Evolutionary conservation across 2,888 invertebrate species (phyloP).

Genomic region (Acrocera orbiculus): DNA sequence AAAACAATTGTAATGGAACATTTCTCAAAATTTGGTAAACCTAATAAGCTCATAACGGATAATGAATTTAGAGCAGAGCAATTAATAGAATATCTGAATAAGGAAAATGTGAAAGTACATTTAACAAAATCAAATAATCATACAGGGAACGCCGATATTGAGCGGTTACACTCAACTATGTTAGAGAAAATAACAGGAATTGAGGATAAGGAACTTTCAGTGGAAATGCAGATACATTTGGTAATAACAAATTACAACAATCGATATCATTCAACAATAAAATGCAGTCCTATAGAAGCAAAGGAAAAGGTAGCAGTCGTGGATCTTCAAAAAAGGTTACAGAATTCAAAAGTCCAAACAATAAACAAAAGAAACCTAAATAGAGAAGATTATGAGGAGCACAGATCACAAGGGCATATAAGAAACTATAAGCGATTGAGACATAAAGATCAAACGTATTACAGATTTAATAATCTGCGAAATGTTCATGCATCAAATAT

Average conservation of each 20-base stretch:
- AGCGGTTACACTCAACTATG: constrained; percentile 11
- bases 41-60: constrained; percentile 5
- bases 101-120: constrained; percentile 4
- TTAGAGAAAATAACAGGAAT: constrained; percentile 9
- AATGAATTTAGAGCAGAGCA: constrained; percentile 7
- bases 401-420: constrained; percentile 5
- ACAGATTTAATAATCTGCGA: constrained; percentile 4
- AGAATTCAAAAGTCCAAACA: constrained; percentile 6
- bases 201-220: constrained; percentile 1
- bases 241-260: constrained; percentile 12
- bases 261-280: constrained; percentile 12
- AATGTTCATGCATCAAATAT: constrained; percentile 10
- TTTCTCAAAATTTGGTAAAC: constrained; percentile 6
- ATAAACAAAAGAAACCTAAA: constrained; percentile 2
- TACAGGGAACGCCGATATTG: no score
- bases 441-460: constrained; percentile 8
- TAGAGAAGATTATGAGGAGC: constrained; percentile 4
- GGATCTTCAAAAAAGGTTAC: constrained; percentile 6
- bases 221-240: no score
- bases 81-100: constrained; percentile 2
- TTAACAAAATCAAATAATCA: constrained; percentile 8
- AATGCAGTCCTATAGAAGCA: constrained; percentile 9
- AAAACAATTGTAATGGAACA: constrained; percentile 1
- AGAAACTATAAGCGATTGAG: constrained; percentile 6
- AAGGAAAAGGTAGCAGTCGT: constrained; percentile 6